Evolutionary conservation across 1,140 invertebrate genomes (phyloP).

Genomic region (Branchinecta lynchi): DNA sequence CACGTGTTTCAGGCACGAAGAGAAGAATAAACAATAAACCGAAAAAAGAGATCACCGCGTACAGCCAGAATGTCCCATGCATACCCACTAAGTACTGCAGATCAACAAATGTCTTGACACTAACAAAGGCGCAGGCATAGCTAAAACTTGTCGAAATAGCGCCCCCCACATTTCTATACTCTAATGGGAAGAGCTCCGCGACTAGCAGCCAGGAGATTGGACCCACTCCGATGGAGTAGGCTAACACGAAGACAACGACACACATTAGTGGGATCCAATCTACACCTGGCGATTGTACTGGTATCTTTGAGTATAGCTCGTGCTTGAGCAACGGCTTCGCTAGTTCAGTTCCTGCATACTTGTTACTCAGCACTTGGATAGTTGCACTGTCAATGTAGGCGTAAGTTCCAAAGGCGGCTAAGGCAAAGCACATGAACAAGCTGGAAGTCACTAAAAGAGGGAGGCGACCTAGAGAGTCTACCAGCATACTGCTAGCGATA

Average conservation of each 20-base stretch:
- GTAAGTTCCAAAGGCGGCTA: constrained; percentile 60
- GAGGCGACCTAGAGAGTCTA: constrained; percentile 57
- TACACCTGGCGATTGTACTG: constrained; percentile 29
- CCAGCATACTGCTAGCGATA: constrained; percentile 56
- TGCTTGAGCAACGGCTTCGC: constrained; percentile 30
- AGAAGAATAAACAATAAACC: constrained; percentile 67
- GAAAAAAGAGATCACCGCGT: constrained; percentile 60
- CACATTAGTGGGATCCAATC: constrained; percentile 69
- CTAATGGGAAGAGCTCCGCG: constrained; percentile 69
- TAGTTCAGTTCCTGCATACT: constrained; percentile 21
- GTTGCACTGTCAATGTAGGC: constrained; percentile 46
- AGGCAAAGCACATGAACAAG: constrained; percentile 60
- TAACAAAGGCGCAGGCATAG: constrained; percentile 71
- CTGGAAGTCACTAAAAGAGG: constrained; percentile 60
- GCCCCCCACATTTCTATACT: constrained; percentile 63
- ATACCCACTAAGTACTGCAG: constrained; percentile 55
- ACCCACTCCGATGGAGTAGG: constrained; percentile 71
- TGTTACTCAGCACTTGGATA: not conserved
- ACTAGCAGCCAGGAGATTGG: constrained; percentile 75
- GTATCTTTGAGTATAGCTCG: constrained; percentile 7
- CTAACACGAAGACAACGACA: constrained; percentile 60
- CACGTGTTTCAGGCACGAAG: constrained; percentile 79
- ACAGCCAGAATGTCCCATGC: constrained; percentile 73
- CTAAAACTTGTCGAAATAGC: constrained; percentile 67
- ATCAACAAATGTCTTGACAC: constrained; percentile 72